These are phyloP conservation scores for Coelinius sp. DNA, from an alignment of 2,888 invertebrate species.

Conservation along the genomic window DNA sequence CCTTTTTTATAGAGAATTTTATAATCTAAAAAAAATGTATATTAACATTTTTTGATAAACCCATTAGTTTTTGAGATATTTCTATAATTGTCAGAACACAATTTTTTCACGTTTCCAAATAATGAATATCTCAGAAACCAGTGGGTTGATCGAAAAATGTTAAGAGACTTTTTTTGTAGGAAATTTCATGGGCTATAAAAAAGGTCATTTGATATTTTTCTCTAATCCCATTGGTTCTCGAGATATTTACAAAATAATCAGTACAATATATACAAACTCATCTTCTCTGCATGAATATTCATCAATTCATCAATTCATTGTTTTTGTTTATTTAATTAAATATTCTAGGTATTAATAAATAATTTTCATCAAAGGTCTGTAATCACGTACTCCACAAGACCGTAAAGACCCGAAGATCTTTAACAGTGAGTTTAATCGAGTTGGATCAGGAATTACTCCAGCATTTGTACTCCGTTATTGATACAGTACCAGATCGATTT, in stretches of 20 bases:
- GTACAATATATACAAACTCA: neutral
- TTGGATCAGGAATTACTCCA: constrained; percentile 58
- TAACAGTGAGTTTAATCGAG: constrained; percentile 46
- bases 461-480: constrained; percentile 51
- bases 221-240: neutral
- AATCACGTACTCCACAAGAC: constrained; percentile 54
- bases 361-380: constrained; percentile 49
- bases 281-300: neutral
- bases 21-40: neutral
- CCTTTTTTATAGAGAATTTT: neutral
- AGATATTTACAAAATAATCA: neutral
- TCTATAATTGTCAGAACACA: no score
- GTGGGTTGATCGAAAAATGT: no score
- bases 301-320: neutral
- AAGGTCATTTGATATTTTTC: neutral
- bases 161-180: neutral
- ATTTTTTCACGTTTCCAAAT: no score
- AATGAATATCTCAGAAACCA: no score
- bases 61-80: neutral
- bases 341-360: neutral
- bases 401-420: constrained; percentile 50
- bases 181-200: neutral
- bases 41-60: neutral
- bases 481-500: constrained; percentile 52
- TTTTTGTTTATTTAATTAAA: neutral